These are phyloP conservation scores for Crioceris asparagi DNA, from an alignment of 2,888 invertebrate species.

Conservation along the genomic window DNA sequence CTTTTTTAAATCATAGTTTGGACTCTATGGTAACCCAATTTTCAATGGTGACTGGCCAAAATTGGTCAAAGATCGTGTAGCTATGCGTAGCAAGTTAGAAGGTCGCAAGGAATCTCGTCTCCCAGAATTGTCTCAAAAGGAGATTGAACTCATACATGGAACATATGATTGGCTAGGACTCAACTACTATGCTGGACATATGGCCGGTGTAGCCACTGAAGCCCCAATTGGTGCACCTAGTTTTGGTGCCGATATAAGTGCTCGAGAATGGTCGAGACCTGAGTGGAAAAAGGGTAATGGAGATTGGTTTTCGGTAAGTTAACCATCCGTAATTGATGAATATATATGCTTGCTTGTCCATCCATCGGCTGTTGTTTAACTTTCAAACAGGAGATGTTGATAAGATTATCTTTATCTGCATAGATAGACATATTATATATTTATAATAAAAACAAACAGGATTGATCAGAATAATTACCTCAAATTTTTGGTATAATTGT, in stretches of 20 bases:
- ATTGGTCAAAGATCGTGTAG: constrained; percentile 49
- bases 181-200: constrained; percentile 53
- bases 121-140: constrained; percentile 48
- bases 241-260: constrained; percentile 6
- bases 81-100: constrained; percentile 39
- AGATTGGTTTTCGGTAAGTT: background rate
- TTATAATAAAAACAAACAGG: too few relatives aligned
- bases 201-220: constrained; percentile 29
- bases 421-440: too few relatives aligned
- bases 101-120: constrained; percentile 47
- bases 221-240: constrained; percentile 1
- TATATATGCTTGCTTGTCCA: too few relatives aligned
- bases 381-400: too few relatives aligned
- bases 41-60: constrained; percentile 52
- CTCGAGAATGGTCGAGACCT: constrained; percentile 1
- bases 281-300: background rate
- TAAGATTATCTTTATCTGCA: too few relatives aligned
- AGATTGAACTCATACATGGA: constrained; percentile 48
- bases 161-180: constrained; percentile 64
- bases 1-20: constrained; percentile 14
- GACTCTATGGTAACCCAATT: constrained; percentile 44
- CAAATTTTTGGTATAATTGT: too few relatives aligned
- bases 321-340: too few relatives aligned
- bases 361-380: too few relatives aligned
- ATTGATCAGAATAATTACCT: too few relatives aligned